phyloP scores from a whole-genome alignment of 2,888 invertebrate species.

The Zootermopsis nevadensis region DNA sequence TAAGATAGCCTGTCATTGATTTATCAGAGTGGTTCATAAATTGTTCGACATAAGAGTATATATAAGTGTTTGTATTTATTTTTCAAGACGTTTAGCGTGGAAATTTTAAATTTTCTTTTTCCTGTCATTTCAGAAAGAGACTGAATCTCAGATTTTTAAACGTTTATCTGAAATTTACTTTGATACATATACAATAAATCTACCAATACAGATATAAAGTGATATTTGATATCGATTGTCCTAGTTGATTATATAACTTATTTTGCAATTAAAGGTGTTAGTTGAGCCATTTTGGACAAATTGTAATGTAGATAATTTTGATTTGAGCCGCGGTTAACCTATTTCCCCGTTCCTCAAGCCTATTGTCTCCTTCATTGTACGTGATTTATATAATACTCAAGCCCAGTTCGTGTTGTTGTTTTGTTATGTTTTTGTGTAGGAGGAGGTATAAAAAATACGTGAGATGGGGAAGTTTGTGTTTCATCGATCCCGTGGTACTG shows the following conservation, averaged over 20 bases:
- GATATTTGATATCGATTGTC: background rate
- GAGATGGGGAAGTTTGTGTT: background rate
- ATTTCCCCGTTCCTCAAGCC: background rate
- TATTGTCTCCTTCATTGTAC: background rate
- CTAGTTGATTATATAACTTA: background rate
- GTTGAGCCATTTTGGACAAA: conserved; percentile 24
- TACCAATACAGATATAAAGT: too few relatives aligned
- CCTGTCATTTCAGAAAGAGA: too few relatives aligned
- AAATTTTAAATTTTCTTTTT: too few relatives aligned
- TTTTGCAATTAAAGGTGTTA: background rate
- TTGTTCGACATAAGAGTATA: too few relatives aligned
- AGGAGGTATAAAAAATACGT: background rate
- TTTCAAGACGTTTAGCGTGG: too few relatives aligned
- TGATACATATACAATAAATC: too few relatives aligned
- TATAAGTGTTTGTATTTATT: too few relatives aligned
- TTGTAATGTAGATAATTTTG: background rate
- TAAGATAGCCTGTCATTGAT: too few relatives aligned
- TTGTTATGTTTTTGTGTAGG: background rate
- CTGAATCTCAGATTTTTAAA: too few relatives aligned
- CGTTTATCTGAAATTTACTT: too few relatives aligned
- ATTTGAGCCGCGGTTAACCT: background rate
- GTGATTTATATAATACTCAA: background rate
- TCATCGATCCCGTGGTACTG: background rate
- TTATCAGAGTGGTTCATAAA: too few relatives aligned
- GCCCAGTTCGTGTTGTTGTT: background rate